Evolutionary conservation across 2,113 vertebrate genomes (phyloP).

Genomic region (Polyodon spathula): DNA sequence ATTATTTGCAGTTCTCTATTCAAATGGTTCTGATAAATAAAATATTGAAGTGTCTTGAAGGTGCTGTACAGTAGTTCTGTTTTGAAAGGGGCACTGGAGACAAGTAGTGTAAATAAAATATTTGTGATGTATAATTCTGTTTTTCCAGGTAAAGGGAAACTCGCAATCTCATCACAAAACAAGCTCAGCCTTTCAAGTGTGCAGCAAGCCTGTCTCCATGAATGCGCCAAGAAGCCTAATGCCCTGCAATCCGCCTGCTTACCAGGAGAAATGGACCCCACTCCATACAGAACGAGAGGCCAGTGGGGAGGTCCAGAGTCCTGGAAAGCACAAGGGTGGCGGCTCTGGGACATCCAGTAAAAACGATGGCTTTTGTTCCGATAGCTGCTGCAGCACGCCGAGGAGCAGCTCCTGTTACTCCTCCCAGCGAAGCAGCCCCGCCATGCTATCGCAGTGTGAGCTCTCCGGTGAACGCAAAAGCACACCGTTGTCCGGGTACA

Average conservation of each 20-base stretch:
- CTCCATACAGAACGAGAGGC: slow-evolving; percentile 26
- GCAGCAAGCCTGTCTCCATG: slow-evolving; percentile 23
- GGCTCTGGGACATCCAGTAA: slow-evolving; percentile 12
- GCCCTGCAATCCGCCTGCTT: slow-evolving; percentile 7
- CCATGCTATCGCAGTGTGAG: background rate
- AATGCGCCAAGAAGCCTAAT: slow-evolving; percentile 28
- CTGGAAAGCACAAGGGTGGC: slow-evolving; percentile 19
- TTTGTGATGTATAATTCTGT: slow-evolving; percentile 15
- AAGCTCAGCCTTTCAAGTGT: slow-evolving; percentile 39
- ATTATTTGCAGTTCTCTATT: no score
- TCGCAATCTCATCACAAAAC: slow-evolving; percentile 36
- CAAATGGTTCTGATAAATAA: no score
- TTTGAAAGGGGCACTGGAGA: background rate
- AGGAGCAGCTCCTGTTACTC: slow-evolving; percentile 43
- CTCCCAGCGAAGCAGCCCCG: slow-evolving; percentile 29
- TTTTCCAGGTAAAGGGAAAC: slow-evolving; percentile 59
- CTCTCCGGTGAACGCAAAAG: slow-evolving; percentile 18
- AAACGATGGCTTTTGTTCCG: slow-evolving; percentile 19
- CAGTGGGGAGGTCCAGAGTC: slow-evolving; percentile 27
- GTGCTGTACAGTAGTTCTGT: no score
- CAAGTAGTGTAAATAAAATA: background rate
- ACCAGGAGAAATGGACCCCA: slow-evolving; percentile 21
- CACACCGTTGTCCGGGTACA: slow-evolving; percentile 8
- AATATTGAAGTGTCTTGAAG: no score
- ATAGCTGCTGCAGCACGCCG: slow-evolving; percentile 29